Conservation (phyloP, 2,113 vertebrate genomes). For the Ranitomeya imitator region DNA sequence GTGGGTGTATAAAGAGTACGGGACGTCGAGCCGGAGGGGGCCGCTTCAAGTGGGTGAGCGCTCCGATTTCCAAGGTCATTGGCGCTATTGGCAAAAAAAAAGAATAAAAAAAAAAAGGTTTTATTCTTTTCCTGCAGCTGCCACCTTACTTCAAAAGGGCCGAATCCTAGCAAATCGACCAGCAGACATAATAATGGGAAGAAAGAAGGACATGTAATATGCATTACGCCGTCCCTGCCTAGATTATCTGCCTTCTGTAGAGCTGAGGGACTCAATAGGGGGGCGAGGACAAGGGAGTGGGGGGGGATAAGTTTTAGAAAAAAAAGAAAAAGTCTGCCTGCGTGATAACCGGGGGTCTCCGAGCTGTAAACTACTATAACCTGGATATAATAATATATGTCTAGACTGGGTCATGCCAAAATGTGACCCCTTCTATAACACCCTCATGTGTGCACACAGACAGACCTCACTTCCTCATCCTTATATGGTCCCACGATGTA, state of each 20-base stretch:
- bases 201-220: constrained; percentile 33
- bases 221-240: constrained; percentile 27
- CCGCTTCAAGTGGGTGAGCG: constrained; percentile 7
- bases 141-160: constrained; percentile 53
- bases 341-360: background rate
- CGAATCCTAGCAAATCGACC: constrained; percentile 43
- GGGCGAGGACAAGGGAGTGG: background rate
- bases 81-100: constrained; percentile 12
- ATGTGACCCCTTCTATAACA: constrained; percentile 31
- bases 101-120: background rate
- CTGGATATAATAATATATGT: constrained; percentile 44
- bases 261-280: background rate
- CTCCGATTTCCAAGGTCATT: constrained; percentile 55
- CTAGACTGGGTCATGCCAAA: constrained; percentile 15
- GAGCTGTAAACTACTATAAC: constrained; percentile 2
- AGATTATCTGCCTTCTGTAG: background rate
- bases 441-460: background rate
- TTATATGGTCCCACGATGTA: constrained; percentile 42
- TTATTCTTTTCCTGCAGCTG: constrained; percentile 47
- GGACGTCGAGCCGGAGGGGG: constrained; percentile 30
- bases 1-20: constrained; percentile 40
- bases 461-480: constrained; percentile 32
- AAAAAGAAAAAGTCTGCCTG: constrained; percentile 12
- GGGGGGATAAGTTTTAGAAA: background rate
- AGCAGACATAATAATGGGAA: constrained; percentile 51